Evolutionary conservation across 2,888 invertebrate species (phyloP).

Genomic region (Hydraecia micacea): DNA sequence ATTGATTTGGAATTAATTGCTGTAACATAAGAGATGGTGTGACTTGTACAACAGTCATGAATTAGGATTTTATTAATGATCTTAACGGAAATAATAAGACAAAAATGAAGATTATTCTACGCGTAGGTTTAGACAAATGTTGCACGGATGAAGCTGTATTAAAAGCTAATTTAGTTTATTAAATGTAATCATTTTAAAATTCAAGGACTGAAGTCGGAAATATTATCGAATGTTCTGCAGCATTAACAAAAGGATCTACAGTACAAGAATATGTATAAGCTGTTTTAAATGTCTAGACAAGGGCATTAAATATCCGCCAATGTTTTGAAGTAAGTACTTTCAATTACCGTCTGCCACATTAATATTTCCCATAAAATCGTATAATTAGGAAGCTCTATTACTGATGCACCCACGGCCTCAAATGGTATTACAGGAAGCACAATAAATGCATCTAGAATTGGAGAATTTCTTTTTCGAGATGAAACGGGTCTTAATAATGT

Average conservation of each 20-base stretch:
- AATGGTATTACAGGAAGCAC: constrained; percentile 21
- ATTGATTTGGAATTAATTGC: constrained; percentile 89
- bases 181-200: constrained; percentile 6
- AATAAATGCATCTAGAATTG: constrained; percentile 30
- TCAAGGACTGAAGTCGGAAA: neutral
- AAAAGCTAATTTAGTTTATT: constrained; percentile 6
- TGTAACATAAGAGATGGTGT: constrained; percentile 70
- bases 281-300: constrained; percentile 35
- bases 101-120: neutral
- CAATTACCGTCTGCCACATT: constrained; percentile 18
- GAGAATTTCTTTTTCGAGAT: constrained; percentile 30
- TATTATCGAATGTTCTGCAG: neutral
- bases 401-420: constrained; percentile 27
- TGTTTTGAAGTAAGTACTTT: constrained; percentile 38
- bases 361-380: constrained; percentile 32
- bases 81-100: neutral
- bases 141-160: constrained; percentile 10
- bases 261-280: constrained; percentile 12
- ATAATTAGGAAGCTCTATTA: constrained; percentile 34
- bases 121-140: constrained; percentile 18
- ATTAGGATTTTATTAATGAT: constrained; percentile 48
- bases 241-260: constrained; percentile 1
- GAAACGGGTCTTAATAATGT: constrained; percentile 35
- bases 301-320: constrained; percentile 36
- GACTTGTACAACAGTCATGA: constrained; percentile 53